Conservation (phyloP, 2,888 invertebrate species). For the Morinoia aosen region DNA sequence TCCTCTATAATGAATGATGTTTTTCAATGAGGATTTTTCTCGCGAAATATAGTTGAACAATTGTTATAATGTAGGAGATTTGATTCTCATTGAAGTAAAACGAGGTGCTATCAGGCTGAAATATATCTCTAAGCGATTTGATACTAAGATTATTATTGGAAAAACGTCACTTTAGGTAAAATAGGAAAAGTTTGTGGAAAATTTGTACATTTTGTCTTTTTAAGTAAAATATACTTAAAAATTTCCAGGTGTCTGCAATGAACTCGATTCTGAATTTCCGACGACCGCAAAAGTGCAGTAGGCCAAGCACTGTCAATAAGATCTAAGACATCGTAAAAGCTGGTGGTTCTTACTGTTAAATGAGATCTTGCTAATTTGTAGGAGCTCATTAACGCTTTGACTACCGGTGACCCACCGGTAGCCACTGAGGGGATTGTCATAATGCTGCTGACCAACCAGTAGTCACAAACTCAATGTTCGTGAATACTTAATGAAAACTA, state of each 20-base stretch:
- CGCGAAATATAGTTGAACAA: neutral
- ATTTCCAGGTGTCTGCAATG: too few species aligned
- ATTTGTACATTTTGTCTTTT: neutral
- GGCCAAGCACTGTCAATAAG: neutral
- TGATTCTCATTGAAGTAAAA: neutral
- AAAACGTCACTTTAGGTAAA: neutral
- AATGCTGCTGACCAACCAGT: too few species aligned
- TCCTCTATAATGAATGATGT: neutral
- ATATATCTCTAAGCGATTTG: neutral
- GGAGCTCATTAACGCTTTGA: neutral
- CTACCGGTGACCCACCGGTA: too few species aligned
- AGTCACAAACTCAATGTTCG: too few species aligned
- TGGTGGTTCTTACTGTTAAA: neutral
- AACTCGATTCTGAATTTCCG: neutral
- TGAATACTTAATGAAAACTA: too few species aligned
- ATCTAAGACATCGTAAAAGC: neutral
- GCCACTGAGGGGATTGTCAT: too few species aligned
- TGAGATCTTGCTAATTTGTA: neutral
- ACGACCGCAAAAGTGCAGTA: neutral
- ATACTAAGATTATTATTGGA: neutral
- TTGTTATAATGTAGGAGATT: neutral
- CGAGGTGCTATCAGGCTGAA: neutral
- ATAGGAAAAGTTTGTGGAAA: neutral
- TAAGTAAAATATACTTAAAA: neutral
- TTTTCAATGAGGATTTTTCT: neutral